phyloP scores from a whole-genome alignment of 2,888 invertebrate genomes.

The Eristalinus aeneus region DNA sequence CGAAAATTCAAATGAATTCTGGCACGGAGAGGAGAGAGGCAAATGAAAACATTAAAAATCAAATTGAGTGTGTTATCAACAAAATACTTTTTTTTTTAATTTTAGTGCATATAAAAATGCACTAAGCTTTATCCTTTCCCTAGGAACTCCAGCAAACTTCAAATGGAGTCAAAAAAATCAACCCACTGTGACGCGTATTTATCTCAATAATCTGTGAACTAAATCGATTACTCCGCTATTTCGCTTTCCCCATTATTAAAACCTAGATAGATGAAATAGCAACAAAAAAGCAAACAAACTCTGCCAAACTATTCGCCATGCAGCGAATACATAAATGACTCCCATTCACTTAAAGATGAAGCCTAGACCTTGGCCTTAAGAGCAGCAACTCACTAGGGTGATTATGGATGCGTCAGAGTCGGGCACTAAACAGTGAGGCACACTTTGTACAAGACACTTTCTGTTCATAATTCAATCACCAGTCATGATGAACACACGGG shows the following conservation, averaged over 20 bases:
- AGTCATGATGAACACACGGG: constrained; percentile 52
- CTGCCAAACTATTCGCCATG: constrained; percentile 31
- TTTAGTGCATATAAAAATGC: too few species aligned
- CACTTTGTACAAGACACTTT: constrained; percentile 36
- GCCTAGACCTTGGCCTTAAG: constrained; percentile 64
- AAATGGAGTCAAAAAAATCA: too few species aligned
- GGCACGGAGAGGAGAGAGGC: not conserved
- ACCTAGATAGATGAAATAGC: not conserved
- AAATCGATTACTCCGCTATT: not conserved
- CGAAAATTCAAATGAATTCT: not conserved
- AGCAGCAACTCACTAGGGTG: constrained; percentile 40
- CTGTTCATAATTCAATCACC: constrained; percentile 57
- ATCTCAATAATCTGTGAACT: not conserved
- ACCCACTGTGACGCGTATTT: too few species aligned
- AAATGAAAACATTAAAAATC: too few species aligned
- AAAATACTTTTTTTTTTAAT: too few species aligned
- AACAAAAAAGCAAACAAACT: constrained; percentile 2
- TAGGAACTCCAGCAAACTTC: too few species aligned
- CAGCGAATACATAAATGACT: constrained; percentile 40
- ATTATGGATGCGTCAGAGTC: constrained; percentile 15
- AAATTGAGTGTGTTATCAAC: too few species aligned
- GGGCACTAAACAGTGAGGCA: not conserved
- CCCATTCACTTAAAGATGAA: constrained; percentile 32
- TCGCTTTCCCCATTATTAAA: not conserved
- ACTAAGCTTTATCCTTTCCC: too few species aligned